Evolutionary conservation across 2,888 invertebrate genomes (phyloP).

Genomic region (Ganaspis brasiliensis): DNA sequence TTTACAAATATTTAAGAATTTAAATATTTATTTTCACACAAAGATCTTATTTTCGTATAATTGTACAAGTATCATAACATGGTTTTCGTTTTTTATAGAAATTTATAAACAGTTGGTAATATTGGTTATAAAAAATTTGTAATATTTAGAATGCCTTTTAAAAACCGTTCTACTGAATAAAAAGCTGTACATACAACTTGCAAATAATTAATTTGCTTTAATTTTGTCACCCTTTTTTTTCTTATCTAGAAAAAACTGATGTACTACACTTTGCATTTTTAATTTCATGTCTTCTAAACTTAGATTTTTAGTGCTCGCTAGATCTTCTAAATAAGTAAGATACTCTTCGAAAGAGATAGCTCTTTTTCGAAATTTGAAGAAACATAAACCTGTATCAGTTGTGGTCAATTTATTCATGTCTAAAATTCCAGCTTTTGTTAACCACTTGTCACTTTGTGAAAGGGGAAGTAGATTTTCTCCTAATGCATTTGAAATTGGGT

Average conservation of each 20-base stretch:
- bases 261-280: constrained; percentile 64
- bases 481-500: constrained; percentile 64
- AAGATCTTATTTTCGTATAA: not conserved
- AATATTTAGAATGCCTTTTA: constrained; percentile 47
- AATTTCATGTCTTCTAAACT: constrained; percentile 65
- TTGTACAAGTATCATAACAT: too few relatives aligned
- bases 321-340: constrained; percentile 65
- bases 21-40: not conserved
- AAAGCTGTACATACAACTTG: constrained; percentile 65
- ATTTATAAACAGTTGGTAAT: too few relatives aligned
- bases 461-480: constrained; percentile 67
- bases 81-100: too few relatives aligned
- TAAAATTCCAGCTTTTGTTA: constrained; percentile 67
- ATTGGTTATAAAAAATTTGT: constrained; percentile 15
- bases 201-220: constrained; percentile 52
- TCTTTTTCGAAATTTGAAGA: constrained; percentile 73
- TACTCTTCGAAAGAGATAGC: constrained; percentile 70
- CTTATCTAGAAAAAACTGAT: not conserved
- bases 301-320: constrained; percentile 63
- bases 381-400: constrained; percentile 71
- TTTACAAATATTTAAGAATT: constrained; percentile 2
- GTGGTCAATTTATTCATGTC: constrained; percentile 69
- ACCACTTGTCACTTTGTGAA: constrained; percentile 72
- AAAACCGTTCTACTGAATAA: constrained; percentile 53
- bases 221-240: not conserved